Evolutionary conservation across 2,888 invertebrate species (phyloP).

Genomic region (Cantharis rufa): DNA sequence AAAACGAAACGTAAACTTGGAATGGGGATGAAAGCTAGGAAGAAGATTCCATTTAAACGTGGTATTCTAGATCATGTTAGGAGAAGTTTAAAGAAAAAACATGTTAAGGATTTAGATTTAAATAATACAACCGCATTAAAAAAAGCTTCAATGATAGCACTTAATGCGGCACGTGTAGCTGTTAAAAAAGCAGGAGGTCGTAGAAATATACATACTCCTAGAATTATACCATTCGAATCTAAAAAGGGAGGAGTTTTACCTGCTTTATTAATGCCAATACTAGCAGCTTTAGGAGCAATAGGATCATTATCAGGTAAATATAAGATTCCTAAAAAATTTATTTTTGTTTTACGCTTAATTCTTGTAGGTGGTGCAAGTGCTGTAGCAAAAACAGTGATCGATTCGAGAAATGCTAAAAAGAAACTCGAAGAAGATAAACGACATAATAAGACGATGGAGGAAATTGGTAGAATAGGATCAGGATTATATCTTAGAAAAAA

Average conservation of each 20-base stretch:
- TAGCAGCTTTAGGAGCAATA: not conserved
- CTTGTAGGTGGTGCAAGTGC: not conserved
- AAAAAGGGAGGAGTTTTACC: not conserved
- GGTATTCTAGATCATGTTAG: not conserved
- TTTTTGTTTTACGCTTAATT: not conserved
- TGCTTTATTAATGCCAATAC: not conserved
- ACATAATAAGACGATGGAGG: not conserved
- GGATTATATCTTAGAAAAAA: not conserved
- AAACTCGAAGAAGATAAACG: not conserved
- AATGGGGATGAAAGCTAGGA: not conserved
- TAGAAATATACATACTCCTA: not conserved
- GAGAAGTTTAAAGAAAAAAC: not conserved
- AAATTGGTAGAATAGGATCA: not conserved
- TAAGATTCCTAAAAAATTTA: no score
- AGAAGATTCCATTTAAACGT: not conserved
- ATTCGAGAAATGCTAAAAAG: not conserved
- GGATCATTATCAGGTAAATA: not conserved
- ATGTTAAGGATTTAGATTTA: not conserved
- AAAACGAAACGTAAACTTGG: not conserved
- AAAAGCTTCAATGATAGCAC: not conserved
- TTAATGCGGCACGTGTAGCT: not conserved
- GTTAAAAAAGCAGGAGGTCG: not conserved
- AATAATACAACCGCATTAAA: not conserved
- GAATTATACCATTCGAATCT: not conserved
- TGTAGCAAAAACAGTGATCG: not conserved